Base-by-base conservation (phyloP, 2,888 invertebrate genomes). In the Graphium colonna region DNA sequence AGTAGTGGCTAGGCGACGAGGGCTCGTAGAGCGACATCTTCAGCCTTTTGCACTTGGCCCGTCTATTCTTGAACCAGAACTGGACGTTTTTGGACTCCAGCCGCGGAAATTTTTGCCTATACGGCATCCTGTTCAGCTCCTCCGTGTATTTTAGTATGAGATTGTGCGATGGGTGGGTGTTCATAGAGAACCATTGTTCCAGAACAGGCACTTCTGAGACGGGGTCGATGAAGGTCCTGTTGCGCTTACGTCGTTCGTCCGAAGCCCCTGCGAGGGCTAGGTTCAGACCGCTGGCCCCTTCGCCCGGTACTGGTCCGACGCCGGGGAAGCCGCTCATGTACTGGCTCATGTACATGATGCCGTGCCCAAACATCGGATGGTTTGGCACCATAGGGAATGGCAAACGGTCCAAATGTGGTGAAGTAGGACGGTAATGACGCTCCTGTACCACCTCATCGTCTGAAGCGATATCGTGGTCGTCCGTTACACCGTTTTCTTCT, bases 11-110 rank as follows among this genome's bases (percentile, higher is more conserved):
- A 1, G 92, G 91, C n/a, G 92, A 91, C 49, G 93, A 92, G 39
- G 91, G 92, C 72, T 96, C 96, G 73, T 95, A 96, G 40, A 96
- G 82, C 0, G 96, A 95, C 95, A 96, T 96, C 84, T 97, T 96
- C 73, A 98, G 91, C 56, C 99, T 92, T 90, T 99, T 99, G 83
- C 98, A 98, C 87, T 99, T 99, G 65, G 99, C 99, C 54, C 99
- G 92, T 40, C 99, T 94, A 79, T 99, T 99, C 83, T 98, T 98
- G 88, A 98, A 99, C 99, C 99, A 99, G 81, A 99, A 98, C 85
- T 99, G 99, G 63, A 99, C 98, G 79, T 99, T 99, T 90, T 99
- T 99, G 40, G 98, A 97, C 80, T 99, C 99, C 59, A 99, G 91
- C n/a, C 97, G 94, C 0, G 99, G 99, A 82, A 99, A 99, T 84